phyloP scores from a whole-genome alignment of 1,140 invertebrate species.

The Zeugodacus cucurbitae region DNA sequence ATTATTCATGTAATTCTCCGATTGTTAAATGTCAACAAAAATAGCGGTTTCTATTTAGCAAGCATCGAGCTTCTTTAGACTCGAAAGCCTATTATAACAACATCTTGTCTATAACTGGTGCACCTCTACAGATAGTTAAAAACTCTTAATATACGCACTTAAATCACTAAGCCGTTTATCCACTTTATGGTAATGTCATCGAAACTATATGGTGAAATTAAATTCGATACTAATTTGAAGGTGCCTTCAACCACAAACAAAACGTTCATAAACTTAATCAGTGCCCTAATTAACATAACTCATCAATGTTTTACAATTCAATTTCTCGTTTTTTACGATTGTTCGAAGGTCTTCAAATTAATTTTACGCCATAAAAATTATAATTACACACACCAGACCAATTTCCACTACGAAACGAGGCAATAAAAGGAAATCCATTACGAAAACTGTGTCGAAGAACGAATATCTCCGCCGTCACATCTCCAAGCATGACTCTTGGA shows the following conservation, averaged over 20 bases:
- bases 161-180: background rate
- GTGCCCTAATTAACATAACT: background rate
- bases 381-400: background rate
- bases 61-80: too few relatives aligned
- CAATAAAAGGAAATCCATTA: conserved; percentile 6
- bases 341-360: background rate
- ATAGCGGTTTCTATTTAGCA: too few relatives aligned
- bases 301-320: background rate
- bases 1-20: too few relatives aligned
- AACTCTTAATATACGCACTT: background rate
- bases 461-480: background rate
- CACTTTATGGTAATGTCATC: background rate
- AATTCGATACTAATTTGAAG: background rate
- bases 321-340: background rate
- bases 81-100: too few relatives aligned
- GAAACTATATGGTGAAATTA: background rate
- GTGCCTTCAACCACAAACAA: background rate
- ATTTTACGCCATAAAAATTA: background rate
- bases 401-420: background rate
- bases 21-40: too few relatives aligned
- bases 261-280: background rate
- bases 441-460: background rate
- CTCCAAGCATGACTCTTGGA: background rate
- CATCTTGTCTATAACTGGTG: too few relatives aligned
- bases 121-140: background rate